phyloP scores from a whole-genome alignment of 1,140 invertebrate genomes.

The Stegodyphus dumicola region DNA sequence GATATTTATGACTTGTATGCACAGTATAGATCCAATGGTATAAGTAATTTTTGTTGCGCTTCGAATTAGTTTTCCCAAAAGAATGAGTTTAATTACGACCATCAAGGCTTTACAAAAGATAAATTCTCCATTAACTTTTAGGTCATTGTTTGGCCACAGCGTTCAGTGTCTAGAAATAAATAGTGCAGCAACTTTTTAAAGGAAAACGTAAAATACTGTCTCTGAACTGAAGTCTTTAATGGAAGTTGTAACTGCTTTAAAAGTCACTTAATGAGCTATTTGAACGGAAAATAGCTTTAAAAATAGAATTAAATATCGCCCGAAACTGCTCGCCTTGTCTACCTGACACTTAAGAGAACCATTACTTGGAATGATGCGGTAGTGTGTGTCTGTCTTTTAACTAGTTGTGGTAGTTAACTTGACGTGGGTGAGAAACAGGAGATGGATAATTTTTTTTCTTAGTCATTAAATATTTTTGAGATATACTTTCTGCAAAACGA shows the following conservation, averaged over 20 bases:
- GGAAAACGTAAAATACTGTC: conserved; percentile 3
- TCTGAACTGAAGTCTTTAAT: neutral
- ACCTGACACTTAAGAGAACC: conserved; percentile 4
- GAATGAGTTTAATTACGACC: no score
- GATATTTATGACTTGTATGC: no score
- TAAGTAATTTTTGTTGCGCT: no score
- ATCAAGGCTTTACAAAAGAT: no score
- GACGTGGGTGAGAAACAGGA: no score
- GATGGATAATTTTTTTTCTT: no score
- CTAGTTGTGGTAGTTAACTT: no score
- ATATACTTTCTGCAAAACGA: no score
- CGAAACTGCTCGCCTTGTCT: neutral
- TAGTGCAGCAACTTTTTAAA: neutral
- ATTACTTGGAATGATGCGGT: neutral
- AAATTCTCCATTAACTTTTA: no score
- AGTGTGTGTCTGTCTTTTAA: neutral
- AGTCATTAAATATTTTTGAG: no score
- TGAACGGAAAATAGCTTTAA: conserved; percentile 11
- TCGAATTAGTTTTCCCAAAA: no score
- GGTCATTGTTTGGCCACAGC: neutral
- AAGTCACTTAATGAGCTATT: conserved; percentile 14
- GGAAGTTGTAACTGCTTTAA: conserved; percentile 4
- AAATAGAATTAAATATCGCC: conserved; percentile 28
- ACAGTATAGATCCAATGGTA: no score
- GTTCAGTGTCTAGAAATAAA: neutral